Evolutionary conservation across 2,797 vertebrate species (phyloP).

Genomic region (Schizothorax lantsangensis): DNA sequence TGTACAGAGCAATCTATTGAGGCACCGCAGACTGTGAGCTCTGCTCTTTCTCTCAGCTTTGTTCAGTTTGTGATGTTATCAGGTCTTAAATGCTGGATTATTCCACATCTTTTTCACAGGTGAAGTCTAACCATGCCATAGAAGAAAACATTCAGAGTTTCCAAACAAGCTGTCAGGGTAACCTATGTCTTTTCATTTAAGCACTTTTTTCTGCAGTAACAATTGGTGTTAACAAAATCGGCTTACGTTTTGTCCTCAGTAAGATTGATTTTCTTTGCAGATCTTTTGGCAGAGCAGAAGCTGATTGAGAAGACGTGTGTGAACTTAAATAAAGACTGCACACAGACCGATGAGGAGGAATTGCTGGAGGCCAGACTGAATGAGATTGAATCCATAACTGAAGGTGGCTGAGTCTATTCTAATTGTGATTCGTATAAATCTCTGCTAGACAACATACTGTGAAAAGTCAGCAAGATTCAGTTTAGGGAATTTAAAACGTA

Average conservation of each 20-base stretch:
- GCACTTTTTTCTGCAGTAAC: not conserved
- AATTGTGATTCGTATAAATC: not conserved
- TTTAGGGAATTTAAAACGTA: not conserved
- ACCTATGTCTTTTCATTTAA: slow-evolving; percentile 24
- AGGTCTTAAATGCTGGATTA: slow-evolving; percentile 24
- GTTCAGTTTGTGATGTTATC: slow-evolving; percentile 20
- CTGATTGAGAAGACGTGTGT: slow-evolving; percentile 78
- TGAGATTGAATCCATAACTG: slow-evolving; percentile 70
- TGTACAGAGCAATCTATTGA: slow-evolving; percentile 39
- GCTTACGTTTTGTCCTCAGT: slow-evolving; percentile 11
- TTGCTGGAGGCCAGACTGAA: slow-evolving; percentile 73
- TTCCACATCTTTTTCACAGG: slow-evolving; percentile 36
- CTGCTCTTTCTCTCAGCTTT: slow-evolving; percentile 10
- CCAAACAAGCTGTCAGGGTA: slow-evolving; percentile 45
- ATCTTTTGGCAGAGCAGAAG: slow-evolving; percentile 76
- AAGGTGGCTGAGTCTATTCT: slow-evolving; percentile 67
- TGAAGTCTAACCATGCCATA: not conserved
- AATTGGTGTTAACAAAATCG: not conserved
- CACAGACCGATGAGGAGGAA: slow-evolving; percentile 76
- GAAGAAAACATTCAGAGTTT: slow-evolving; percentile 19
- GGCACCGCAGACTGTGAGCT: slow-evolving; percentile 50
- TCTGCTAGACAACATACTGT: not conserved
- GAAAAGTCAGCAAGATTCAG: not conserved
- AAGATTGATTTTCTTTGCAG: slow-evolving; percentile 65
- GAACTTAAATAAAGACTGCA: slow-evolving; percentile 78